Evolutionary conservation across 2,797 vertebrate genomes (phyloP).

Genomic region (Ataeniobius toweri): DNA sequence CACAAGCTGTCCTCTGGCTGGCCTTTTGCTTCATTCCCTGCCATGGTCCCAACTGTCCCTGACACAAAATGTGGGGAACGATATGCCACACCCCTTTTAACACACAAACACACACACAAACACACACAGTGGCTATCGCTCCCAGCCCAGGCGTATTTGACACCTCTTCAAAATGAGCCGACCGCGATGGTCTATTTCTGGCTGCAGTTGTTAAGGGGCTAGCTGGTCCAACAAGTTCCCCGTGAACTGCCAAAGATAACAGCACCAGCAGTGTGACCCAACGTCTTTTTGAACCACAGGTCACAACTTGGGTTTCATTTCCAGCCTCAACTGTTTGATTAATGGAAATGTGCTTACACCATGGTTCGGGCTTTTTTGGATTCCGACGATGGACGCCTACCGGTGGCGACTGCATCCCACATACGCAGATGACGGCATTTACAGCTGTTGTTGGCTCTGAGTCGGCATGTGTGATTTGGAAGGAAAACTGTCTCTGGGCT

Average conservation of each 20-base stretch:
- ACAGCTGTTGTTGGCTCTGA: slow-evolving; percentile 22
- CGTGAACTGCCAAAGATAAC: slow-evolving; percentile 75
- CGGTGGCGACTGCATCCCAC: background rate
- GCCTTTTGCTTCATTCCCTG: slow-evolving; percentile 65
- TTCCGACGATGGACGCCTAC: slow-evolving; percentile 24
- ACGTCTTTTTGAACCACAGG: slow-evolving; percentile 51
- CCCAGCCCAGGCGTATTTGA: slow-evolving; percentile 57
- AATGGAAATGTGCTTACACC: slow-evolving; percentile 33
- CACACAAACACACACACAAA: slow-evolving; percentile 39
- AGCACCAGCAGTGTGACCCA: slow-evolving; percentile 53
- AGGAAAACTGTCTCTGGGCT: slow-evolving; percentile 7
- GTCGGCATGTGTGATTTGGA: slow-evolving; percentile 10
- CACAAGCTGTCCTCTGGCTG: slow-evolving; percentile 69
- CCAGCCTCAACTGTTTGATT: slow-evolving; percentile 24
- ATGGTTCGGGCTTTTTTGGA: slow-evolving; percentile 22
- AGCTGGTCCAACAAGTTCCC: slow-evolving; percentile 68
- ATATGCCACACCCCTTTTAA: slow-evolving; percentile 41
- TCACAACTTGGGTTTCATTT: slow-evolving; percentile 50
- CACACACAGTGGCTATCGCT: slow-evolving; percentile 46
- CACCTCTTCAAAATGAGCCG: slow-evolving; percentile 70
- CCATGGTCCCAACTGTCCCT: slow-evolving; percentile 64
- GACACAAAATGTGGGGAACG: slow-evolving; percentile 62
- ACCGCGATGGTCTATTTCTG: slow-evolving; percentile 69
- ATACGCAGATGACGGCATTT: slow-evolving; percentile 31
- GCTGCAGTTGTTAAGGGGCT: slow-evolving; percentile 71